These are phyloP conservation scores for Choristoneura fumiferana DNA, from an alignment of 1,140 invertebrate genomes.

Conservation along the genomic window DNA sequence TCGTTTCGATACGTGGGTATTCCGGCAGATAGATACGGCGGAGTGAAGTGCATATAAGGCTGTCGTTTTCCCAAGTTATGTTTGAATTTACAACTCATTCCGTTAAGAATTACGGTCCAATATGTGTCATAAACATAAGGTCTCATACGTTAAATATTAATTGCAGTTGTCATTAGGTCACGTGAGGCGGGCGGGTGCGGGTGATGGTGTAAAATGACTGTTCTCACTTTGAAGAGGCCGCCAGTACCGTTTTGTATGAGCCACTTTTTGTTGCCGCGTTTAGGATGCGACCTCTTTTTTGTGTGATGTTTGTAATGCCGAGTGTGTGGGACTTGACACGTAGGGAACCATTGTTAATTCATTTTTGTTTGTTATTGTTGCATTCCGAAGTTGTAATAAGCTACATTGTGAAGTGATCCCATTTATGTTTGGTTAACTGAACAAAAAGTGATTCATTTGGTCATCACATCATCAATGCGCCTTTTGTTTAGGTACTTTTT, in stretches of 20 bases:
- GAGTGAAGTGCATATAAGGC: too few species aligned
- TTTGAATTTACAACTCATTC: too few species aligned
- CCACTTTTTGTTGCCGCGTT: conserved; percentile 62
- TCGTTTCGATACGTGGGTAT: too few species aligned
- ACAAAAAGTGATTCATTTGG: background rate
- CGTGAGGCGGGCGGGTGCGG: conserved; percentile 50
- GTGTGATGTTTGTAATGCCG: conserved; percentile 68
- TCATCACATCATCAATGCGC: too few species aligned
- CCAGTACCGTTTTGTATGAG: conserved; percentile 61
- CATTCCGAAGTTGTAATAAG: conserved; percentile 49
- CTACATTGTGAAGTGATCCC: conserved; percentile 32
- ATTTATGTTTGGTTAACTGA: conserved; percentile 36
- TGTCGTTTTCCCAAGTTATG: too few species aligned
- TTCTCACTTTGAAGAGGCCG: conserved; percentile 64
- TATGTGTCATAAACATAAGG: conserved; percentile 20
- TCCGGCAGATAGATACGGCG: too few species aligned
- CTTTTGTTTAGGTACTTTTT: too few species aligned
- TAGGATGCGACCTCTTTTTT: conserved; percentile 69
- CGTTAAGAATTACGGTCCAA: conserved; percentile 30
- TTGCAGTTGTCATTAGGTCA: conserved; percentile 64
- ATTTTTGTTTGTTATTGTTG: conserved; percentile 63
- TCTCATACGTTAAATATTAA: conserved; percentile 30
- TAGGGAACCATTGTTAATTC: conserved; percentile 69
- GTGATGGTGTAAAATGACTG: conserved; percentile 69
- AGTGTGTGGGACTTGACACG: conserved; percentile 74